Conservation (phyloP, 2,113 vertebrate genomes). For the Cinclus cinclus region DNA sequence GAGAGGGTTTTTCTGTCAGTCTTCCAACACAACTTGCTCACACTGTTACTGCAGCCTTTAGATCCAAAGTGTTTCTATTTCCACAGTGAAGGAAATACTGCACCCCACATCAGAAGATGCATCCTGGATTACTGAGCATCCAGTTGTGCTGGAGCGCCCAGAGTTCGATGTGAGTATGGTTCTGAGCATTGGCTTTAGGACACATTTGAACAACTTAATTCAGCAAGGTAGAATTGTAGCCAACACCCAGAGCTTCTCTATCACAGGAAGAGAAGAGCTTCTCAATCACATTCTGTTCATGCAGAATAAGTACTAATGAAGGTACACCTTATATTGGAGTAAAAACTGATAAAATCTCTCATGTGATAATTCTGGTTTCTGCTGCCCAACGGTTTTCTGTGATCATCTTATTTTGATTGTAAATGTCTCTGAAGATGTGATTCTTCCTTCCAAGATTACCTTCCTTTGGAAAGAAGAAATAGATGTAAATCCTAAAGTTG, state of each 20-base stretch:
- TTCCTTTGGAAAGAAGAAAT: neutral
- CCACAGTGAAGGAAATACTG: slow-evolving; percentile 73
- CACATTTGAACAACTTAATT: neutral
- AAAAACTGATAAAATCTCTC: neutral
- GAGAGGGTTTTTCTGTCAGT: neutral
- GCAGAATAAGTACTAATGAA: neutral
- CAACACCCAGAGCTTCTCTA: neutral
- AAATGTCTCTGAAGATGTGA: neutral
- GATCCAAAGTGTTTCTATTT: neutral
- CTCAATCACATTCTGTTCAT: neutral
- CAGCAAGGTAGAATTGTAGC: neutral
- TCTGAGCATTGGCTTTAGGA: neutral
- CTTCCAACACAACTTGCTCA: neutral
- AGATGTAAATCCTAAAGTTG: neutral
- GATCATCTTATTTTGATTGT: neutral
- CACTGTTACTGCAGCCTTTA: neutral
- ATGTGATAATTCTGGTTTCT: neutral
- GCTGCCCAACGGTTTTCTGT: neutral
- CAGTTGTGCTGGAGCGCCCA: slow-evolving; percentile 17
- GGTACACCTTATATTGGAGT: neutral
- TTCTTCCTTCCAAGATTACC: neutral
- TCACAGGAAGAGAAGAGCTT: too few relatives aligned
- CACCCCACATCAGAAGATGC: slow-evolving; percentile 49
- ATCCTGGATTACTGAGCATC: slow-evolving; percentile 61
- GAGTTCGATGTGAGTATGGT: slow-evolving; percentile 63